These are phyloP conservation scores for Steinernema hermaphroditum DNA, from an alignment of 2,888 invertebrate species.

Conservation along the genomic window DNA sequence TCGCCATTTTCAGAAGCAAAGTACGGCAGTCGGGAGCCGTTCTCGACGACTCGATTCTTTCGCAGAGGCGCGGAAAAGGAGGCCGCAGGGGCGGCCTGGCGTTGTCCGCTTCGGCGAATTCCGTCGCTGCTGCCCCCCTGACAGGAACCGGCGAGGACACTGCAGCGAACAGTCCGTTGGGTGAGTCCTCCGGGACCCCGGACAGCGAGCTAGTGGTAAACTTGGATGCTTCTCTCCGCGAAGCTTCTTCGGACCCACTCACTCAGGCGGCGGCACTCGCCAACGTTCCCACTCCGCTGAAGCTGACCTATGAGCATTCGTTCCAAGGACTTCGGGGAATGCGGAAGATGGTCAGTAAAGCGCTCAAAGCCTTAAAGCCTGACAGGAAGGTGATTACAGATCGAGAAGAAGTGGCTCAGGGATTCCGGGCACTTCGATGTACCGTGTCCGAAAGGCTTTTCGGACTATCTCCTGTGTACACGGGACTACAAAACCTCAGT, in stretches of 20 bases:
- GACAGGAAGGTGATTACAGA: neutral
- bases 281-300: conserved; percentile 11
- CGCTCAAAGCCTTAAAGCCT: too few species aligned
- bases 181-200: neutral
- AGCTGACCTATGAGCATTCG: conserved; percentile 9
- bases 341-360: neutral
- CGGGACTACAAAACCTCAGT: neutral
- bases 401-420: conserved; percentile 3
- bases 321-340: conserved; percentile 18
- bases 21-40: conserved; percentile 19
- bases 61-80: conserved; percentile 13
- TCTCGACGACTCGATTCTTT: neutral
- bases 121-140: neutral
- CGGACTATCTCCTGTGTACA: neutral
- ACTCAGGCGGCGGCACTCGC: neutral
- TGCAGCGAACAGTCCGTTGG: conserved; percentile 2
- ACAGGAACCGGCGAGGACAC: neutral
- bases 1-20: neutral
- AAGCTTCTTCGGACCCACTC: neutral
- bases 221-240: neutral
- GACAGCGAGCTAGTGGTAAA: neutral
- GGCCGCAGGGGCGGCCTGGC: neutral
- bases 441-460: neutral
- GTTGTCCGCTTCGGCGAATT: neutral
- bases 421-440: neutral